Evolutionary conservation across 2,888 invertebrate species (phyloP), one percentile per base, ranked within the genome.

Genomic region (Dasysyrphus albostriatus): DNA sequence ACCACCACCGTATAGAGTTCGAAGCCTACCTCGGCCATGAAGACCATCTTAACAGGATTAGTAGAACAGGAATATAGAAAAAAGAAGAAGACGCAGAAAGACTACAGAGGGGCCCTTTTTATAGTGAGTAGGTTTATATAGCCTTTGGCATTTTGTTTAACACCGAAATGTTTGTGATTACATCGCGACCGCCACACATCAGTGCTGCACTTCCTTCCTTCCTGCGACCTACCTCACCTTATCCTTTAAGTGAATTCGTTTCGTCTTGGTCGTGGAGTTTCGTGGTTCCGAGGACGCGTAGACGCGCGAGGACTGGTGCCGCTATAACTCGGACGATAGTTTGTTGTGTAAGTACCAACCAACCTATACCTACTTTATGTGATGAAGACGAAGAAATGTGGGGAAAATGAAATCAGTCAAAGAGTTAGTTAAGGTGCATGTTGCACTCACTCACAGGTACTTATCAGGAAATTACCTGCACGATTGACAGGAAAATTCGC

Each of bases 401-500:
- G 73, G 67, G 75, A 37, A 44, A 70, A 72, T 59, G 73, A 81
- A 81, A 67, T 77, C 74, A 76, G 82, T 76, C 75, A 59, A 24
- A 69, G 80, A 67, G 74, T 69, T 74, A 74, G 74, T 67, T 69
- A 42, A 49, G 75, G 76, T 87, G 85, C 82, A 83, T 78, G 87
- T 87, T 87, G 83, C 78, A 87, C 87, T 87, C 83, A 87, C 87
- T 87, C 83, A 87, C 78, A 83, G 83, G 87, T 87, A 87, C 87
- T 87, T 87, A 87, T 87, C 87, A 83, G 78, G 74, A 82, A 83
- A 87, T 87, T 87, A 87, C 87, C 87, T 87, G 87, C 87, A 87
- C 87, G 87, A 87, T 87, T 87, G 87, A 87, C 87, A 87, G 83
- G 75, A 83, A 87, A 87, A 87, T 87, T 87, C 78, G 83, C 87